A percentile compares a stretch with the other conserved stretches of the same genome.
Conservation (phyloP, 2,797 vertebrate species). For the Geotrypetes seraphini region DNA sequence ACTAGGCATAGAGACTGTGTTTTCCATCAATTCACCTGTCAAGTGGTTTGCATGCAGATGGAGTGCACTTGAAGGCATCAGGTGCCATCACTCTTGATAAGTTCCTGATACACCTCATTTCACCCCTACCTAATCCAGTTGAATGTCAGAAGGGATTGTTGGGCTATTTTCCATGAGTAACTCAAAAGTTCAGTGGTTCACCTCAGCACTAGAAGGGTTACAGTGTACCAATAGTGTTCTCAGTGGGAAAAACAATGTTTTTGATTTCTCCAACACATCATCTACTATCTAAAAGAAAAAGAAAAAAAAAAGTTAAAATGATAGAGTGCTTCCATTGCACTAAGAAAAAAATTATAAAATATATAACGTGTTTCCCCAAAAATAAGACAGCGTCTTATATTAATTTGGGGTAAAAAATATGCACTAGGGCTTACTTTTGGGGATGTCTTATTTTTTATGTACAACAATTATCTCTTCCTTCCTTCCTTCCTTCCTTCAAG, state of each 20-base stretch:
- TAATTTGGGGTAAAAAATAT: no score
- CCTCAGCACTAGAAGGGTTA: constrained; percentile 20
- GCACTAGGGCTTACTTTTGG: no score
- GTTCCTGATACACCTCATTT: constrained; percentile 75
- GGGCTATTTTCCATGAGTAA: constrained; percentile 47
- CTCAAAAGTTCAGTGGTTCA: constrained; percentile 27
- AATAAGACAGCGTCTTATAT: no score
- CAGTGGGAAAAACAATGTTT: no score
- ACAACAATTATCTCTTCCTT: no score
- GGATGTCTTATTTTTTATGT: no score
- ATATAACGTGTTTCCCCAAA: no score
- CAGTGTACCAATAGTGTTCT: neutral
- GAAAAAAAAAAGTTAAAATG: no score
- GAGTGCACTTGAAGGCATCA: constrained; percentile 45
- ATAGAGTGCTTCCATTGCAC: constrained; percentile 9
- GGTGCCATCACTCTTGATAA: constrained; percentile 77
- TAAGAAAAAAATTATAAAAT: no score
- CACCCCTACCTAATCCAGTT: constrained; percentile 67
- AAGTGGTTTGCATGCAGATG: constrained; percentile 43
- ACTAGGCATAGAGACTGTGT: constrained; percentile 39
- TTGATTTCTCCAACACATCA: no score
- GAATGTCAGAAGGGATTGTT: constrained; percentile 64
- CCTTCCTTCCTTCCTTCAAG: no score
- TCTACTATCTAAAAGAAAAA: no score
- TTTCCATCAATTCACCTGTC: constrained; percentile 40